A percentile compares a stretch with the other conserved stretches of the same genome.
Evolutionary conservation across 2,888 invertebrate species (phyloP).

Genomic region (Nymphalis c-album): DNA sequence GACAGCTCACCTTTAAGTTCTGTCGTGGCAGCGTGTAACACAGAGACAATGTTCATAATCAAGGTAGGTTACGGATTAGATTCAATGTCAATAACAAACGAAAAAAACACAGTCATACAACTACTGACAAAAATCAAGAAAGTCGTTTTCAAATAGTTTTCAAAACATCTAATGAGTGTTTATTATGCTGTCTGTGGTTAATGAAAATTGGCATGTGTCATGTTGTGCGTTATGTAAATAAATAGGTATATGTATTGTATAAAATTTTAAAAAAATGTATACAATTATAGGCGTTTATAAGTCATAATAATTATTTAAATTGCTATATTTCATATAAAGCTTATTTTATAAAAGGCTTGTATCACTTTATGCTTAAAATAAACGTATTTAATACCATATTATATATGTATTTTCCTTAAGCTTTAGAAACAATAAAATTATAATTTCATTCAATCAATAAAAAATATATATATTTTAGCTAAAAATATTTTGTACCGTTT

Average conservation of each 20-base stretch:
- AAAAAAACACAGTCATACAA: conserved; percentile 25
- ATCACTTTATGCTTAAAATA: conserved; percentile 1
- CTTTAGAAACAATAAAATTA: conserved; percentile 35
- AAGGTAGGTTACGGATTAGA: conserved; percentile 46
- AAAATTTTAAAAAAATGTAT: background rate
- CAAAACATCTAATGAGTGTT: background rate
- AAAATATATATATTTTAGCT: too few relatives aligned
- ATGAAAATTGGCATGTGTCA: background rate
- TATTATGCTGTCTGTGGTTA: background rate
- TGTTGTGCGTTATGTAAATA: conserved; percentile 6
- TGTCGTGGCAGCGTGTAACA: conserved; percentile 79
- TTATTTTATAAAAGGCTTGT: conserved; percentile 1
- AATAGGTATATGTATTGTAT: background rate
- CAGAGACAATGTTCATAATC: conserved; percentile 73
- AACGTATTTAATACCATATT: conserved; percentile 10
- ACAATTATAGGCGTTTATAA: background rate
- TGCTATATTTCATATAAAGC: conserved; percentile 7
- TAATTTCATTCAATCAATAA: background rate
- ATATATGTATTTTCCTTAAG: conserved; percentile 41
- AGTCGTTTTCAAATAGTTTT: background rate
- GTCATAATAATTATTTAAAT: background rate
- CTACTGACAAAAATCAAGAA: conserved; percentile 29
- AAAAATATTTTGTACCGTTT: too few relatives aligned
- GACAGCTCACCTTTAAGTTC: conserved; percentile 76
- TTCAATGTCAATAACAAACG: conserved; percentile 27